Evolutionary conservation across 2,797 vertebrate species (phyloP).

Genomic region (Crypturellus tataupa): DNA sequence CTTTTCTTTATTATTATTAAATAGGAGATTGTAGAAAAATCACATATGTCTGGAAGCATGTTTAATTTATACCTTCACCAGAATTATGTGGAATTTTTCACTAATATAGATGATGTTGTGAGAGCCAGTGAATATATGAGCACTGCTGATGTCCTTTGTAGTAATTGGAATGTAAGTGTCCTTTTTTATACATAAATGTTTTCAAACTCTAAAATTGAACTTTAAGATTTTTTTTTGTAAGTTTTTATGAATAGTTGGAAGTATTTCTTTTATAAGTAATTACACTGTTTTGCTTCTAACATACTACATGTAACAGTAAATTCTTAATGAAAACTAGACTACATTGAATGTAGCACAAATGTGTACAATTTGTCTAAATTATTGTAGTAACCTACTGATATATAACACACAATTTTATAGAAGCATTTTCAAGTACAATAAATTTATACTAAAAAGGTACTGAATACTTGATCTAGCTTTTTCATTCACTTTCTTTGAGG

Average conservation of each 20-base stretch:
- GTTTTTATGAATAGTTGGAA: not conserved
- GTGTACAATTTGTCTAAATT: not conserved
- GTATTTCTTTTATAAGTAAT: not conserved
- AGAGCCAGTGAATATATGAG: constrained; percentile 93
- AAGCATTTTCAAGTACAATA: not conserved
- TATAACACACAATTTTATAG: not conserved
- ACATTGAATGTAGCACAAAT: not conserved
- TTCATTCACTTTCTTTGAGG: not conserved
- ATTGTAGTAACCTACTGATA: not conserved
- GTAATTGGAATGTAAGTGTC: constrained; percentile 91
- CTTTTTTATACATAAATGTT: not conserved
- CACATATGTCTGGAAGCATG: constrained; percentile 90
- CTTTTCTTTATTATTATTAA: not conserved
- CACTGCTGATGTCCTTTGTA: constrained; percentile 88
- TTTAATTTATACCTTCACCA: constrained; percentile 98
- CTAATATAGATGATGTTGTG: constrained; percentile 88
- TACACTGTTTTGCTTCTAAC: not conserved
- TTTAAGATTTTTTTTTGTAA: fast-evolving
- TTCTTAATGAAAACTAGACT: not conserved
- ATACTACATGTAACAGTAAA: not conserved
- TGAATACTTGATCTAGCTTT: not conserved
- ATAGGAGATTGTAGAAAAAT: constrained; percentile 91
- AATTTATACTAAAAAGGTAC: not conserved
- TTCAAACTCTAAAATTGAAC: not conserved
- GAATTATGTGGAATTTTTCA: constrained; percentile 95